Base-by-base conservation (phyloP, 2,797 vertebrate genomes). In the Pampus argenteus region DNA sequence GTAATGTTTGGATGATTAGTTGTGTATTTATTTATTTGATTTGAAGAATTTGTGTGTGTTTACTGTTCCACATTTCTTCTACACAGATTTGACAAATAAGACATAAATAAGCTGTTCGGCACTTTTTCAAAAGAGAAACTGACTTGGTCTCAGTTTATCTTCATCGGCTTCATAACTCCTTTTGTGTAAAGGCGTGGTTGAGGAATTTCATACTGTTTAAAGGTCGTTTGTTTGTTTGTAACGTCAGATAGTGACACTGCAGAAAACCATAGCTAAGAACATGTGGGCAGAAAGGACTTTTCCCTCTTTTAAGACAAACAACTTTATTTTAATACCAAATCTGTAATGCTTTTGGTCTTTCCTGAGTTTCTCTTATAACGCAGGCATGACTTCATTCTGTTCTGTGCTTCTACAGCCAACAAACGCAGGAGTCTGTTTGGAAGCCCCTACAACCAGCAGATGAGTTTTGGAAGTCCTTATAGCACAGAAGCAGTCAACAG, bases 341-440 rank as follows among this genome's bases (percentile, higher is more conserved):
- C 1, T 59, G 2, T 56, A 18, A n/a, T n/a, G 22, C 10, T 20
- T 49, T 20, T 51, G 25, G n/a, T 15, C 7, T 56, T 26, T 71
- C 29, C 22, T 36, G 54, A 40, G 40, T 56, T 18, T 38, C 4
- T 66, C 0, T 28, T 54, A 44, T 67, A 0, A 13, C 17, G 11
- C 48, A 6, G 14, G 20, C 44, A 85, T 63, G 6, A 55, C 38
- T 40, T 45, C 50, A 0, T 29, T 71, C 1, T 69, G 58, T 61
- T 81, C 42, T n/a, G 81, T 78, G 34, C 87, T 66, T 82, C 59
- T 63, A 14, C 90, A 99, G 98, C 94, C 69, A 95, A 96, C 91
- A 99, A 98, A 92, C 95, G 96, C 64, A 92, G 97, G 84, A 97
- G 95, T 91, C 92, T 98, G 54, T 99, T 97, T 83, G 96, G 95